Base-by-base conservation (phyloP, 64 coral and sea anemone species). In the Montipora foliosa region DNA sequence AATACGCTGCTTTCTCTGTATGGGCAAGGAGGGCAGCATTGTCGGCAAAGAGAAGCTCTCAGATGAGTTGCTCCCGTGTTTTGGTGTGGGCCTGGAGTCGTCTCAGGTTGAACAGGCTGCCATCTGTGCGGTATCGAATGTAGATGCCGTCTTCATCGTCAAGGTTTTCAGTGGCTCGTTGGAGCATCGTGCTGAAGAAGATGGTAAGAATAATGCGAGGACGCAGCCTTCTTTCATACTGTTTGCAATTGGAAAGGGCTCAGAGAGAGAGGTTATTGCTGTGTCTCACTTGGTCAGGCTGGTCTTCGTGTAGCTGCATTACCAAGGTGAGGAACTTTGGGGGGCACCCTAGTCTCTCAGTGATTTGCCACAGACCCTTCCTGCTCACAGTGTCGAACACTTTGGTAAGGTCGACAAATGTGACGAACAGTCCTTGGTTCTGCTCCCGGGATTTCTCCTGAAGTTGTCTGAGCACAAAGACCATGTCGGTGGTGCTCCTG, bases 191-290 rank as follows among this genome's bases (percentile, higher is more conserved):
- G 9, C 37, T 50, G 49, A 91, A 91, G 20, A 91, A 44, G 50
- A 91, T 72, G 44, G 44, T 74, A 14, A 91, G 83, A 12, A 82
- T 5, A 79, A 64, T 2, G 90, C 77, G 15, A 82, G 45, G 47
- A 91, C 61, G 50, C 79, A 91, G 21, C 90, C 90, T 69, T 91
- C 79, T 48, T 92, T 85, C 5, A 81, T 52, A 13, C 90, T 19
- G 20, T 92, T 92, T 5, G 16, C 5, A 15, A 84, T 71, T 5
- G 25, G 8, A 17, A 92, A 84, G 10, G 90, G n/a, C 19, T 52
- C 68, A 3, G 69, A 92, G 3, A 76, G 25, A 37, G 53, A 8
- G 6, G n/a, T 25, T 44, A 2, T 60, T 66, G 12, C 47, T 49
- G 59, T 81, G 58, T n/a, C 44, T 58, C 3, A 76, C 52, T 20